Evolutionary conservation across 2,797 vertebrate species (phyloP).

Genomic region (Petrocephalus schoutedeni): DNA sequence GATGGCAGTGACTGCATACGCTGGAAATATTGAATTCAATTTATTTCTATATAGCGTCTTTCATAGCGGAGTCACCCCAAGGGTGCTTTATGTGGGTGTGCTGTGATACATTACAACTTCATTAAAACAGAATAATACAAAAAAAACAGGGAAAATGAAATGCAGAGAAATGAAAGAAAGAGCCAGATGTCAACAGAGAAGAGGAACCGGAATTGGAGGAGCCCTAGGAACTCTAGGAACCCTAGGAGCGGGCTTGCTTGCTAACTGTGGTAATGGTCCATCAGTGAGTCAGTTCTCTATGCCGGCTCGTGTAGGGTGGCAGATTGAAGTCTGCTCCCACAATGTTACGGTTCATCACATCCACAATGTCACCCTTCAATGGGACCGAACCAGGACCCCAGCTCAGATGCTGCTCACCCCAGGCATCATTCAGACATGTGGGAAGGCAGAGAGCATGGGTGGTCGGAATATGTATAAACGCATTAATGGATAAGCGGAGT

Average conservation of each 20-base stretch:
- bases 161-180: not conserved
- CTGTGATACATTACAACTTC: not conserved
- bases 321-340: not conserved
- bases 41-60: not conserved
- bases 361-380: not conserved
- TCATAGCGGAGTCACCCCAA: not conserved
- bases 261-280: not conserved
- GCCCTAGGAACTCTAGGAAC: too few species aligned
- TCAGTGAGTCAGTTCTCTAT: not conserved
- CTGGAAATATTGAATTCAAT: not conserved
- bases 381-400: not conserved
- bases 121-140: not conserved
- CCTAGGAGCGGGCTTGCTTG: not conserved
- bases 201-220: not conserved
- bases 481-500: not conserved
- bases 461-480: not conserved
- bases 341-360: not conserved
- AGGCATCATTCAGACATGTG: not conserved
- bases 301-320: not conserved
- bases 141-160: not conserved
- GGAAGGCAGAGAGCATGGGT: not conserved
- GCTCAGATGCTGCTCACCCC: not conserved
- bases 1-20: not conserved
- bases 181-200: not conserved
- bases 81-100: not conserved